Evolutionary conservation across 2,113 vertebrate genomes (phyloP), one percentile per base, ranked within the genome.

Genomic region (Phaethon lepturus): DNA sequence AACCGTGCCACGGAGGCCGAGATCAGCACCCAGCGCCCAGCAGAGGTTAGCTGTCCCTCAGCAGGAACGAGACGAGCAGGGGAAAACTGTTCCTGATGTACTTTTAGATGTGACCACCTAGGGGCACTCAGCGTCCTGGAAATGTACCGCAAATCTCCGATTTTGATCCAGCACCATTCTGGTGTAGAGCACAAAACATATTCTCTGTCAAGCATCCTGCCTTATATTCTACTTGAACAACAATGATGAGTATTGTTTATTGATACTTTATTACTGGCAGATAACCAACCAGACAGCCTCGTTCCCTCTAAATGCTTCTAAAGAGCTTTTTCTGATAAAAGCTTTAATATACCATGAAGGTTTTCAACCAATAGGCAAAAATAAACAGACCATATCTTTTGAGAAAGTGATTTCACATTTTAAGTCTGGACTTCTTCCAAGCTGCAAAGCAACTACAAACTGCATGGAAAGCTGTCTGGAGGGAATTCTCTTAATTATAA

Each of bases 111-210:
- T 75, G 93, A 83, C 98, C 98, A 98, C 98, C 94, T 83, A 97
- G 98, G 96, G 98, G 98, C 98, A 98, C 98, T 98, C 98, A 92
- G 98, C 72, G 96, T 93, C 98, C 97, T 98, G 85, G 81, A 90
- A 97, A 98, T 93, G 66, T 38, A 60, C 12, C 10, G 10, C 62
- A 60, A 55, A 75, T 33, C n/a, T 35, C 72, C 10, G n/a, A 18
- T 66, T 86, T 73, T 62, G 73, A 88, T 95, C 76, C 80, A 47
- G 69, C 11, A 31, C 53, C 79, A 71, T 86, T 82, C 88, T 45
- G 16, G 58, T 10, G 49, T 17, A 72, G 40, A 95, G 44, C 47
- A 88, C 5, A 76, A 56, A 74, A 79, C 38, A 71, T 31, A 73
- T 22, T 47, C 77, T 44, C 88, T 69, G 29, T 90, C 90, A 80